phyloP scores from a whole-genome alignment of 2,797 vertebrate genomes.

The Steatocranus sp. region DNA sequence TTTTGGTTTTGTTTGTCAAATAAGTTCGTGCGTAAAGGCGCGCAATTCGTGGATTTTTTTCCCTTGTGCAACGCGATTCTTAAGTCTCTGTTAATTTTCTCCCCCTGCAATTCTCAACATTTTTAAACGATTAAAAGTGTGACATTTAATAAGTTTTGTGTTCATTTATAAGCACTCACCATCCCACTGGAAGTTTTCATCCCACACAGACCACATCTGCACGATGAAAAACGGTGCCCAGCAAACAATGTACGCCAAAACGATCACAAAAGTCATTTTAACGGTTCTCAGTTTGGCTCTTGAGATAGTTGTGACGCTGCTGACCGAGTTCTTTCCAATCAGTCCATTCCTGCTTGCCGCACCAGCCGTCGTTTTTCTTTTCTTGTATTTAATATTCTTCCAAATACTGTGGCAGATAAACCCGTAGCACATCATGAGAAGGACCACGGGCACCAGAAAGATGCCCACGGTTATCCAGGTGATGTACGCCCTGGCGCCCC shows the following conservation, averaged over 20 bases:
- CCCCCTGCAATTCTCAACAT: background rate
- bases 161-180: constrained; percentile 72
- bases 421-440: constrained; percentile 86
- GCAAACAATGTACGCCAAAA: constrained; percentile 89
- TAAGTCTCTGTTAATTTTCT: background rate
- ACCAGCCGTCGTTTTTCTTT: constrained; percentile 34
- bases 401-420: constrained; percentile 93
- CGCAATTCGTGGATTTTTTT: background rate
- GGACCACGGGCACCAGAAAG: constrained; percentile 86
- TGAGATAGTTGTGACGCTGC: constrained; percentile 87
- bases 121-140: background rate
- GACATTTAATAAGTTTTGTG: background rate
- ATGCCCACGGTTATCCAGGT: constrained; percentile 93
- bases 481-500: constrained; percentile 88
- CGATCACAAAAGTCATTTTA: constrained; percentile 98
- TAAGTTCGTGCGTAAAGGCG: constrained; percentile 23
- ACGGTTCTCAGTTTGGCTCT: constrained; percentile 94
- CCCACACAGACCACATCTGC: constrained; percentile 98
- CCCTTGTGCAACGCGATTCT: background rate
- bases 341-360: constrained; percentile 67
- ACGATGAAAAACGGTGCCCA: constrained; percentile 94
- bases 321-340: constrained; percentile 82
- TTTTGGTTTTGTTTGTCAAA: background rate
- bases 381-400: constrained; percentile 87
- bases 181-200: constrained; percentile 77